Conservation (phyloP, 23 tunicate species). For the Ciona savignyi region DNA sequence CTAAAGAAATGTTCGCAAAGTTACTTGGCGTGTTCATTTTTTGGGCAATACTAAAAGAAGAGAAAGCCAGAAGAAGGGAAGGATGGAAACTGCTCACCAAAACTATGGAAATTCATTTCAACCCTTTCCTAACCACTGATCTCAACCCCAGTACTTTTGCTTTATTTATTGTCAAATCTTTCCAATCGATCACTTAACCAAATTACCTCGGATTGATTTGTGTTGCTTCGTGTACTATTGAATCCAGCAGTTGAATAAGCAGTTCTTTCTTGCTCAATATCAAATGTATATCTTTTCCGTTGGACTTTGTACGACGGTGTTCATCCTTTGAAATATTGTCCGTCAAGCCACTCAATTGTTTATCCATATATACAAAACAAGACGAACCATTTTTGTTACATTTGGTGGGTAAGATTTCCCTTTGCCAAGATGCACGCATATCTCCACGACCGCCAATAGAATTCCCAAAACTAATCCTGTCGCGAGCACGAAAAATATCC, state of each 20-base stretch:
- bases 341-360: background rate
- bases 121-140: too few species aligned
- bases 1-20: too few species aligned
- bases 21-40: too few species aligned
- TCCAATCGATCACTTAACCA: too few species aligned
- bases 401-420: slow-evolving; percentile 44
- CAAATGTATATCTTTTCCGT: slow-evolving; percentile 5
- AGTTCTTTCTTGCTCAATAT: slow-evolving; percentile 7
- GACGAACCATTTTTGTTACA: too few species aligned
- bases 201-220: background rate
- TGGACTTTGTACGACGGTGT: too few species aligned
- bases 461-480: slow-evolving; percentile 36
- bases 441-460: slow-evolving; percentile 33
- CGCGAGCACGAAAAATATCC: slow-evolving; percentile 53
- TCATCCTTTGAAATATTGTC: background rate
- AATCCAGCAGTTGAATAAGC: slow-evolving; percentile 4
- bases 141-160: too few species aligned
- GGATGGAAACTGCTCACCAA: too few species aligned
- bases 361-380: background rate
- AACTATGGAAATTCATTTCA: too few species aligned
- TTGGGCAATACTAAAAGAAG: too few species aligned
- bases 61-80: too few species aligned
- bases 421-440: slow-evolving; percentile 20
- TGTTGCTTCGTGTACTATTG: background rate
- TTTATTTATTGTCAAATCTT: too few species aligned